phyloP scores from a whole-genome alignment of 2,888 invertebrate genomes.

The Amphiduros pacificus region DNA sequence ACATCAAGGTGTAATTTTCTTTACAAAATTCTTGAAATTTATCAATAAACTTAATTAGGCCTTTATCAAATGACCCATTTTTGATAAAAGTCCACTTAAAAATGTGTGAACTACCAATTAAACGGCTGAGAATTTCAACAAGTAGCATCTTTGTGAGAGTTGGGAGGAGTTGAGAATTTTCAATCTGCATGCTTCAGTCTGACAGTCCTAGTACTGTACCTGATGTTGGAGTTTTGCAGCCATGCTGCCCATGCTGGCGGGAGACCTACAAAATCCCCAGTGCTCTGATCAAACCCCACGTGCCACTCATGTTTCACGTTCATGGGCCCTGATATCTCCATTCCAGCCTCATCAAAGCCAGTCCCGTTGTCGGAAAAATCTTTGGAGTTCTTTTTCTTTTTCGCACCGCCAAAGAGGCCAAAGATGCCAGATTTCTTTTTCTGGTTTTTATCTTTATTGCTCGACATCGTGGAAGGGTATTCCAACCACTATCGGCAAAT shows the following conservation, averaged over 20 bases:
- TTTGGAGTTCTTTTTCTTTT: constrained; percentile 5
- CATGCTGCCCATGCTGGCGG: constrained; percentile 64
- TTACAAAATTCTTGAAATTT: no score
- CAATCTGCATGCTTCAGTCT: no score
- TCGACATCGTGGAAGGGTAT: neutral
- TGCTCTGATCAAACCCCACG: constrained; percentile 79
- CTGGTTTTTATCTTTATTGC: neutral
- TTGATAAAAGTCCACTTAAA: no score
- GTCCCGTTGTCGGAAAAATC: neutral
- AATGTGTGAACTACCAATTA: no score
- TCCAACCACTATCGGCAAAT: neutral
- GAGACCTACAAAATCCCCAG: constrained; percentile 82
- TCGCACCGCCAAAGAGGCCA: constrained; percentile 4
- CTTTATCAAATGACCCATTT: no score
- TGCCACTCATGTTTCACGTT: constrained; percentile 78
- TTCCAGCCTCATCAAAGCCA: constrained; percentile 4
- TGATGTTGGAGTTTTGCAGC: constrained; percentile 77
- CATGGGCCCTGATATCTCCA: constrained; percentile 22
- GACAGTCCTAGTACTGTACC: no score
- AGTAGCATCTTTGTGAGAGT: no score
- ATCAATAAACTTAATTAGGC: no score
- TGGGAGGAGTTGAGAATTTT: no score
- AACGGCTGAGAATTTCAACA: no score
- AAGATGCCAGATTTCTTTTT: no score
- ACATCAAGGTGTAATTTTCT: no score